Base-by-base conservation (phyloP, 2,113 vertebrate species). In the Phrynosoma platyrhinos region DNA sequence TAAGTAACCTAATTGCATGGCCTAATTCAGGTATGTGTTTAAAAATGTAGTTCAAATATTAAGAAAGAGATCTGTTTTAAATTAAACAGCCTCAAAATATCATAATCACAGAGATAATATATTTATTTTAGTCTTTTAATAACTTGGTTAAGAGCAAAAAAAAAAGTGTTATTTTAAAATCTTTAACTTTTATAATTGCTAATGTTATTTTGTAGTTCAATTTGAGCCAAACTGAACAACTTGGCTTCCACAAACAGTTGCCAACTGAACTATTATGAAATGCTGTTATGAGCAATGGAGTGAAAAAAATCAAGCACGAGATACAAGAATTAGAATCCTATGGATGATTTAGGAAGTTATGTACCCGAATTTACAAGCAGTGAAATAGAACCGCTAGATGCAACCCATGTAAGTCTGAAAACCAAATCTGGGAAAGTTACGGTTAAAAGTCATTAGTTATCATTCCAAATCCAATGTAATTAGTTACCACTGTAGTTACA, bases 101-200 rank as follows among this genome's bases (percentile, higher is more conserved):
- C 47, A 72, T 30, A 72, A n/a, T 53, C 27, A 55, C 32, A 53
- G 69, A 30, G 30, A 20, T 71, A 71, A n/a, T 10, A 32, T 52
- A 69, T 74, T n/a, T 9, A 72, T 84, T 72, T 72, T 23, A 83
- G 16, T 72, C 30, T 13, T 30, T 40, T 82, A 72, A 83, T 69
- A 25, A 79, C 27, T 81, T 36, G 55, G 79, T 62, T 62, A 36
- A 12, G 62, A 81, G n/a, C 55, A 62, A 66, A 40, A 40, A 55
- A 40, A 9, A 36, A 47, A 47, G 47, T 47, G n/a, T 36, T 74
- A 36, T 21, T 75, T 74, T 23, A 75, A 74, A 84, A 74, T 82
- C 36, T 82, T 82, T 47, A 25, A 66, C 9, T 27, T 82, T 82
- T 82, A 62, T 62, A 83, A 75, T 75, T 32, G n/a, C 53, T n/a